phyloP scores from a whole-genome alignment of 1,140 invertebrate genomes.

The Drosophila micromelanica region DNA sequence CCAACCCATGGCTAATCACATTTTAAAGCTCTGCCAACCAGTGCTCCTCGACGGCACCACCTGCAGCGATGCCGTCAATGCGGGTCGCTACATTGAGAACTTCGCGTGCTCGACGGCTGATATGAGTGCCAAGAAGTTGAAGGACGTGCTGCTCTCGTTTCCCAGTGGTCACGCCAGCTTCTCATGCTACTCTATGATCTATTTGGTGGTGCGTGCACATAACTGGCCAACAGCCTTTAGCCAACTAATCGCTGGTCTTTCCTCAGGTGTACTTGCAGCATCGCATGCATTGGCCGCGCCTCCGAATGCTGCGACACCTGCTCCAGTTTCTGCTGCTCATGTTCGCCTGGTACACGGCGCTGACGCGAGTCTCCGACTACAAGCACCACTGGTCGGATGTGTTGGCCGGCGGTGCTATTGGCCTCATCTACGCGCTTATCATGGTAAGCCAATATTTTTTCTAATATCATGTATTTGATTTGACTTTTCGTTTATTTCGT shows the following conservation, averaged over 20 bases:
- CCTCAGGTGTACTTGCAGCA: conserved; percentile 93
- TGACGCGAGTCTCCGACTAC: conserved; percentile 96
- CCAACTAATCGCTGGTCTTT: not conserved
- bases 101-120: conserved; percentile 87
- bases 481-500: not conserved
- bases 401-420: conserved; percentile 86
- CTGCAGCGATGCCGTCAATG: conserved; percentile 86
- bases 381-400: conserved; percentile 96
- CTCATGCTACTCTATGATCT: conserved; percentile 91
- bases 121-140: conserved; percentile 86
- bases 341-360: conserved; percentile 91
- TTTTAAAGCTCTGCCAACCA: conserved; percentile 87
- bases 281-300: conserved; percentile 89
- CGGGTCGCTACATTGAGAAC: conserved; percentile 87
- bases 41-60: conserved; percentile 85
- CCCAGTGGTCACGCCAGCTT: conserved; percentile 93
- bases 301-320: conserved; percentile 90
- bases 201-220: conserved; percentile 88
- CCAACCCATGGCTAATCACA: not conserved
- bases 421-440: conserved; percentile 85
- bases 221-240: not conserved
- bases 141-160: conserved; percentile 91
- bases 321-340: conserved; percentile 90
- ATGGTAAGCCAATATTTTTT: conserved; percentile 85
- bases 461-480: too few relatives aligned